These are phyloP conservation scores for Drosophila littoralis DNA, from an alignment of 1,140 invertebrate genomes.

Conservation along the genomic window DNA sequence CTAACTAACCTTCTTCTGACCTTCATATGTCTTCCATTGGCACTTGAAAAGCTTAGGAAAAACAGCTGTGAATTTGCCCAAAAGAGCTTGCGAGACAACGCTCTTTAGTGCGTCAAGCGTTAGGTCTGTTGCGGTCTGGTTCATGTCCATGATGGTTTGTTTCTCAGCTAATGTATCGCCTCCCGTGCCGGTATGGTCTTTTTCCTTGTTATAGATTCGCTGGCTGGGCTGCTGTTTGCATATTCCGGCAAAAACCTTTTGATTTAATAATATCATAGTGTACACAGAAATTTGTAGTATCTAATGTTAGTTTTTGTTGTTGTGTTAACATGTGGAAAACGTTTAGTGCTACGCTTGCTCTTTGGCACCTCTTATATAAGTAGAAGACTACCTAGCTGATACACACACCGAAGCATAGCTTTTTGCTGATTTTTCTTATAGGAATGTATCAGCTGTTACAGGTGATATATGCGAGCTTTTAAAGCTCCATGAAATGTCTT, in stretches of 20 bases:
- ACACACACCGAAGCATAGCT: constrained; percentile 11
- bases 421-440: background rate
- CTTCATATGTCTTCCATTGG: constrained; percentile 78
- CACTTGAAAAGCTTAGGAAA: constrained; percentile 75
- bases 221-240: background rate
- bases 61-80: constrained; percentile 77
- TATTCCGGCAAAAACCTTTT: background rate
- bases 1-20: constrained; percentile 80
- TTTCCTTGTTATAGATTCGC: background rate
- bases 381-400: background rate
- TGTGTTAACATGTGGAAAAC: background rate
- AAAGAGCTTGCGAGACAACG: constrained; percentile 55
- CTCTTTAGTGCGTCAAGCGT: constrained; percentile 50
- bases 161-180: background rate
- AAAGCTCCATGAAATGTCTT: background rate
- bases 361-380: background rate
- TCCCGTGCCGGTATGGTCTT: background rate
- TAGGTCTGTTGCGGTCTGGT: constrained; percentile 36
- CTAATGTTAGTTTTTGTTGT: background rate
- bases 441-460: constrained; percentile 3
- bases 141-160: constrained; percentile 48
- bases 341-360: constrained; percentile 20
- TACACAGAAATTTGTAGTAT: background rate
- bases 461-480: background rate
- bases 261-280: constrained; percentile 7